phyloP scores from a whole-genome alignment of 1,140 invertebrate species.

The Listronotus oregonensis region DNA sequence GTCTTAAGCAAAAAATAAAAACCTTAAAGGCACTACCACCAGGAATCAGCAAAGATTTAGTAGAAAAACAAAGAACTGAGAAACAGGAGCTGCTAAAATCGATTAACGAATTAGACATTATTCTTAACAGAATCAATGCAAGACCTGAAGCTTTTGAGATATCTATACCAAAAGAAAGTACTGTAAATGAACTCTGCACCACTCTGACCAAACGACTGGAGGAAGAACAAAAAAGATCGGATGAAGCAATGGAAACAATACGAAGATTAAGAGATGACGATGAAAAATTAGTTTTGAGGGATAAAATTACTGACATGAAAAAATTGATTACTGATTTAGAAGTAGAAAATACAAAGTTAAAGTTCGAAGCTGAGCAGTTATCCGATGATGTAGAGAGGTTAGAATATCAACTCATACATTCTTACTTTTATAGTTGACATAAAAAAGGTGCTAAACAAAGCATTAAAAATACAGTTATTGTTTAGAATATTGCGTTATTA shows the following conservation, averaged over 20 bases:
- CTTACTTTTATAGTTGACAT: background rate
- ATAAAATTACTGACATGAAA: conserved; percentile 38
- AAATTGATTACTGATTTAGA: conserved; percentile 36
- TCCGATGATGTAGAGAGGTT: conserved; percentile 32
- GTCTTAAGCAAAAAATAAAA: conserved; percentile 35
- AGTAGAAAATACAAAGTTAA: conserved; percentile 40
- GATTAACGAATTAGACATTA: conserved; percentile 33
- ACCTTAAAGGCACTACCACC: conserved; percentile 14
- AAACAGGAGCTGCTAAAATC: conserved; percentile 33
- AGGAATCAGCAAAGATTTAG: background rate
- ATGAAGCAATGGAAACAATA: conserved; percentile 34
- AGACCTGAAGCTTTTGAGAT: conserved; percentile 33
- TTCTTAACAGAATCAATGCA: conserved; percentile 31
- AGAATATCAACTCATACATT: too few relatives aligned
- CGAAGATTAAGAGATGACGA: conserved; percentile 35
- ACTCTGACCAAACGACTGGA: conserved; percentile 32
- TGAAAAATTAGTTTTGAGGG: conserved; percentile 36
- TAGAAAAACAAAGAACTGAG: conserved; percentile 21
- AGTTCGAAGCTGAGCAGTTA: conserved; percentile 36
- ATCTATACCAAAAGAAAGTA: conserved; percentile 24
- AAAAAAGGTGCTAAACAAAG: too few relatives aligned
- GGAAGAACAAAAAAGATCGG: conserved; percentile 32
- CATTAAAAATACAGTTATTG: too few relatives aligned
- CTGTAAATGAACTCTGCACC: conserved; percentile 16
- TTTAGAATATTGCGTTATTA: too few relatives aligned